Base-by-base conservation (phyloP, 2,797 vertebrate genomes). In the Serranus cabrilla region DNA sequence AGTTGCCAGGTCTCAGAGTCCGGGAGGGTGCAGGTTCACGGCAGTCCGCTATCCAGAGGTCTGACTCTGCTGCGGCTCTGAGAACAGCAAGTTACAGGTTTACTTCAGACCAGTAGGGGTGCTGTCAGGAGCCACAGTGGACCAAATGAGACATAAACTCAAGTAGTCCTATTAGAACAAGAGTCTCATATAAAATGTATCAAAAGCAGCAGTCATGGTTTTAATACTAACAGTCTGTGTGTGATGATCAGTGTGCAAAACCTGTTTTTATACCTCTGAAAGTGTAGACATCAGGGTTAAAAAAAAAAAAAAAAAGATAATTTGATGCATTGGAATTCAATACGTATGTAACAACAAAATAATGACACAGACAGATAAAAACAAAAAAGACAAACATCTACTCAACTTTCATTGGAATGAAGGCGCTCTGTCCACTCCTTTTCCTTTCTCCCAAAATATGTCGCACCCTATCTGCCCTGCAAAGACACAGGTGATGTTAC, bases 81-180 rank as follows among this genome's bases (percentile, higher is more conserved):
- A 5, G 66, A n/a, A n/a, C 55, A 4, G 34, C 57, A 16, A 37
- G 74, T 39, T 8, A 11, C 42, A 72, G 47, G n/a, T 40, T 43
- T 9, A 6, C 20, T 39, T 49, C 47, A 23, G 51, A 58, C 82
- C 85, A 65, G 34, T 23, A 68, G 85, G 77, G 82, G 80, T n/a
- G 80, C 77, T 82, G 80, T 74, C 50, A 50, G 5, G 25, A 61
- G 11, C 39, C 54, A 40, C 2, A 4, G 12, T 4, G 7, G 27
- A 57, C 37, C 14, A 23, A 18, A 23, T 5, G 18, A 20, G 59
- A 5, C 13, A 54, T 43, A 10, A 47, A 57, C 11, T 34, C 4
- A 1, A 1, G 27, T 3, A 20, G 37, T 2, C 20, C 1, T 34
- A n/a, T 31, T 0, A 7, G 7, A 39, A 7, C 2, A 25, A 21